A percentile compares a stretch with the other conserved stretches of the same genome.
phyloP scores from a whole-genome alignment of 1,140 invertebrate genomes.

The Drepana arcuata region DNA sequence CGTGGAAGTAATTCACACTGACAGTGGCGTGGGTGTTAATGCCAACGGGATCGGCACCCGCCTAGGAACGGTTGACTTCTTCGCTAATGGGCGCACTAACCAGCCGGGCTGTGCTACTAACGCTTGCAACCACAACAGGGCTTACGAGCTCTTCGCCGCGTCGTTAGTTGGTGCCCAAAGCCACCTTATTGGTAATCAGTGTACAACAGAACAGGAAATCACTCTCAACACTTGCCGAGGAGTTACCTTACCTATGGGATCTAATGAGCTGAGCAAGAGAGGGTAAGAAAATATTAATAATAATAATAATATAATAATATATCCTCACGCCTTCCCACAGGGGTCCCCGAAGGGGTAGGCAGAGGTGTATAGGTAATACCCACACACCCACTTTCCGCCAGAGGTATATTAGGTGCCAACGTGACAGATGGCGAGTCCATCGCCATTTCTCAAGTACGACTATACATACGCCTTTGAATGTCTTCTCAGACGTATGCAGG shows the following conservation, averaged over 20 bases:
- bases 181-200: slow-evolving; percentile 6
- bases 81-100: slow-evolving; percentile 79
- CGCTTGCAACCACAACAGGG: slow-evolving; percentile 49
- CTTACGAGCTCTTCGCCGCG: slow-evolving; percentile 74
- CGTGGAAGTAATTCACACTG: slow-evolving; percentile 52
- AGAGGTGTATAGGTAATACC: too few relatives aligned
- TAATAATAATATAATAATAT: too few relatives aligned
- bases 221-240: slow-evolving; percentile 5
- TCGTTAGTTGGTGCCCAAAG: too few relatives aligned
- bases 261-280: slow-evolving; percentile 13
- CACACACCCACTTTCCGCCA: too few relatives aligned
- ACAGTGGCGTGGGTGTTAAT: slow-evolving; percentile 18
- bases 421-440: too few relatives aligned
- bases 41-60: slow-evolving; percentile 26
- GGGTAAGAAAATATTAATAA: slow-evolving; percentile 28
- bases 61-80: slow-evolving; percentile 79
- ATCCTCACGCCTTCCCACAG: too few relatives aligned
- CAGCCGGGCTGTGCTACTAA: slow-evolving; percentile 78
- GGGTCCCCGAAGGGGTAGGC: too few relatives aligned
- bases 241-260: slow-evolving; percentile 2
- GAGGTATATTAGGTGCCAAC: too few relatives aligned
- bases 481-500: too few relatives aligned
- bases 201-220: slow-evolving; percentile 1
- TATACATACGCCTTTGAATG: too few relatives aligned
- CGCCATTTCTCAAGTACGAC: too few relatives aligned